Evolutionary conservation across 2,797 vertebrate species (phyloP).

Genomic region (Syngnathus acus): DNA sequence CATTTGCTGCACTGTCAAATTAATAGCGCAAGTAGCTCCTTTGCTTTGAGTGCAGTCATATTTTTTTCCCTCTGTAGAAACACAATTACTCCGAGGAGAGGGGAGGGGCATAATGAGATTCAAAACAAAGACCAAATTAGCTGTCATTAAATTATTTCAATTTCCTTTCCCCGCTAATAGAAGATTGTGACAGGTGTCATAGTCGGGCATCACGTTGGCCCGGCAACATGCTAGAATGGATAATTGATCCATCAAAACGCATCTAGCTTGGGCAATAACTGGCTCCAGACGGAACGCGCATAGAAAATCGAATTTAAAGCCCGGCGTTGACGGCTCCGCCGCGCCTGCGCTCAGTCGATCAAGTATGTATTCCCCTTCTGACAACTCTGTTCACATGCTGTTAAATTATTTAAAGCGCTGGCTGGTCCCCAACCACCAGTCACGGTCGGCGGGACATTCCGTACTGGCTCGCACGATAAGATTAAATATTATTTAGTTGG

Average conservation of each 20-base stretch:
- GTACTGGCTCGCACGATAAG: neutral
- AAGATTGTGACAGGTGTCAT: constrained; percentile 74
- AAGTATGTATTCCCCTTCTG: constrained; percentile 61
- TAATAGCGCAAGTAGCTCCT: constrained; percentile 45
- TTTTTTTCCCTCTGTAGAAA: constrained; percentile 26
- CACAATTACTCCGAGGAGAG: constrained; percentile 41
- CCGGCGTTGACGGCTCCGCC: constrained; percentile 54
- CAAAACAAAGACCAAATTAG: constrained; percentile 74
- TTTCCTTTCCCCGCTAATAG: constrained; percentile 70
- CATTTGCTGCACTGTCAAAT: constrained; percentile 51
- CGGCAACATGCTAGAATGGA: constrained; percentile 73
- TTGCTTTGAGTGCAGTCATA: constrained; percentile 49
- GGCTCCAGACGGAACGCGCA: constrained; percentile 70
- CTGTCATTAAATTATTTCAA: constrained; percentile 76
- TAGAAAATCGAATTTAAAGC: constrained; percentile 74
- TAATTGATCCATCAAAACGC: constrained; percentile 81
- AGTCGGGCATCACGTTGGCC: constrained; percentile 66
- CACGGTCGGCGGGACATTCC: neutral
- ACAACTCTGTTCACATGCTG: constrained; percentile 71
- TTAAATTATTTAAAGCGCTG: constrained; percentile 70
- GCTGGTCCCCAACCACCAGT: neutral
- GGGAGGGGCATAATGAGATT: constrained; percentile 57
- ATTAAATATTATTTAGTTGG: neutral
- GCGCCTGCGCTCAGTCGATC: constrained; percentile 70
- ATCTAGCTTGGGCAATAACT: constrained; percentile 72